Percentiles rank a stretch among this genome's conserved stretches.
Conservation (phyloP, 2,888 invertebrate genomes). For the Nezara viridula region DNA sequence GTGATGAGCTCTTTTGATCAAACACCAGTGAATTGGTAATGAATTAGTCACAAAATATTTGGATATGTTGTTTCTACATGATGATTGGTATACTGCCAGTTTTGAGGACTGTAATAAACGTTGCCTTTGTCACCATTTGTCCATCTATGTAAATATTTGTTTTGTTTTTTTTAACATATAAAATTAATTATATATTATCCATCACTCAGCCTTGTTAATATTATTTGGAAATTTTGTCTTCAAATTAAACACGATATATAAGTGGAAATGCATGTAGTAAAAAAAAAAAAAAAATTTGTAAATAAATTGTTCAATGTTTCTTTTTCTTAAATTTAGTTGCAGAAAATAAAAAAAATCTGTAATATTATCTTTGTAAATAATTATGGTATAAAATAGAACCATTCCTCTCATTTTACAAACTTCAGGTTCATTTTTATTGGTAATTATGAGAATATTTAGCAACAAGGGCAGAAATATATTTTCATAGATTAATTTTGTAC, state of each 20-base stretch:
- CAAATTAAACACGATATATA: background rate
- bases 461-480: constrained; percentile 41
- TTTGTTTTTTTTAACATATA: background rate
- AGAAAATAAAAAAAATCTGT: background rate
- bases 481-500: constrained; percentile 46
- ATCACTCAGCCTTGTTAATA: background rate
- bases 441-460: constrained; percentile 9
- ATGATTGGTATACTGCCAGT: background rate
- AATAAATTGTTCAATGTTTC: constrained; percentile 15
- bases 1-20: no score
- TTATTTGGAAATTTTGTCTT: background rate
- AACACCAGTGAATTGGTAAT: background rate
- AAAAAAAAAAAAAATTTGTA: background rate
- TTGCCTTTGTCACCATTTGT: constrained; percentile 16
- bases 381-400: background rate
- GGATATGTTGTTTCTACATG: background rate
- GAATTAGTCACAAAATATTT: background rate
- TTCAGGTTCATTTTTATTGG: background rate
- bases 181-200: background rate
- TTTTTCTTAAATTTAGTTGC: background rate
- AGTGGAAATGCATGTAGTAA: background rate
- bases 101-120: constrained; percentile 20
- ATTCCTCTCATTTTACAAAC: constrained; percentile 14
- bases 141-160: constrained; percentile 24
- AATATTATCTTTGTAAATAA: constrained; percentile 13